A percentile compares a stretch with the other conserved stretches of the same genome.
These are phyloP conservation scores for Trididemnum miniatum DNA, from an alignment of 23 tunicate genomes.

Conservation along the genomic window DNA sequence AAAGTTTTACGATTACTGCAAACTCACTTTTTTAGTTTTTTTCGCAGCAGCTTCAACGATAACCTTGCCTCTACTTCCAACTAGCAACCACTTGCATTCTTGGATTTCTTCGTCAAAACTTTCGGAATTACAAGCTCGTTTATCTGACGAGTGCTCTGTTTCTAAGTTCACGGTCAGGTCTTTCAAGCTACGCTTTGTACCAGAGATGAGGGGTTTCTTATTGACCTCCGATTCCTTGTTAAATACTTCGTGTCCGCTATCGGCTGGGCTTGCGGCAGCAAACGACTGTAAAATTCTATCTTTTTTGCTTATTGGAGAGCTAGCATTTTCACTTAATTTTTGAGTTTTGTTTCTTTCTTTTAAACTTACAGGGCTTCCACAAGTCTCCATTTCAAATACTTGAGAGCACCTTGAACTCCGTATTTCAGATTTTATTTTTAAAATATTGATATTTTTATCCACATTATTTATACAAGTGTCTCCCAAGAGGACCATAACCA, in stretches of 20 bases:
- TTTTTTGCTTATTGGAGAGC: constrained; percentile 10
- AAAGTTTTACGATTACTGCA: not conserved
- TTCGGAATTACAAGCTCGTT: not conserved
- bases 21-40: not conserved
- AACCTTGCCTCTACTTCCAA: not conserved
- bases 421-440: not conserved
- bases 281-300: constrained; percentile 9
- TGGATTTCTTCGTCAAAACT: not conserved
- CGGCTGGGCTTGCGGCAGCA: not conserved
- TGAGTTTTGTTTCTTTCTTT: not conserved
- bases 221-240: not conserved
- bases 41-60: not conserved
- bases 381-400: not conserved
- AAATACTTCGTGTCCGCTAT: not conserved
- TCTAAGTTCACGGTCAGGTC: not conserved
- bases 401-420: not conserved
- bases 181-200: not conserved
- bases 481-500: not conserved
- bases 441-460: not conserved
- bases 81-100: not conserved
- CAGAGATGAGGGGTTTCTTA: not conserved
- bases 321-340: not conserved
- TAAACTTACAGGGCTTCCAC: not conserved
- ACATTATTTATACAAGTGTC: not conserved
- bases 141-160: not conserved